Evolutionary conservation across 2,888 invertebrate genomes (phyloP).

Genomic region (Tachina fera): DNA sequence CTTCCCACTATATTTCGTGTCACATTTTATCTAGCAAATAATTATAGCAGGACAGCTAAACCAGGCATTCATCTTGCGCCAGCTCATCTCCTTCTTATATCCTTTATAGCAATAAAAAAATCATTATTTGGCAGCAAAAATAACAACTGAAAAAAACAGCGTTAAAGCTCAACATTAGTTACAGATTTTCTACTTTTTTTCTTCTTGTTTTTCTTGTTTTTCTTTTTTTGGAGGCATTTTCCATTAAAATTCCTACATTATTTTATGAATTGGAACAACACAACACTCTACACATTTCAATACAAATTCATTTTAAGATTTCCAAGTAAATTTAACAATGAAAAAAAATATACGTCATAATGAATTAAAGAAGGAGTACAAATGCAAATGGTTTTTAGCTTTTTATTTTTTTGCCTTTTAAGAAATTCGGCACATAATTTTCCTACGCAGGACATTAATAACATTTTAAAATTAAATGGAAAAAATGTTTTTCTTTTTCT

Average conservation of each 20-base stretch:
- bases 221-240: constrained; percentile 77
- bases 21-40: constrained; percentile 23
- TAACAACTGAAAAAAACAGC: constrained; percentile 22
- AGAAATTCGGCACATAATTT: constrained; percentile 54
- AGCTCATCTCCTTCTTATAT: constrained; percentile 54
- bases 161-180: constrained; percentile 72
- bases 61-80: constrained; percentile 39
- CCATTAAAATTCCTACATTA: constrained; percentile 81
- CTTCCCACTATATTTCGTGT: background rate
- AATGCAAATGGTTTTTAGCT: constrained; percentile 80
- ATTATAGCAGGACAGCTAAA: constrained; percentile 24
- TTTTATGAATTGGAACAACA: constrained; percentile 66
- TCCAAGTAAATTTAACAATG: constrained; percentile 16
- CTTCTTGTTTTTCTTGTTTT: constrained; percentile 72
- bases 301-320: constrained; percentile 22
- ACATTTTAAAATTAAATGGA: constrained; percentile 27
- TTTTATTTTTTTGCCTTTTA: constrained; percentile 74
- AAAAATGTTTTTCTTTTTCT: constrained; percentile 18
- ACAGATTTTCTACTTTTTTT: constrained; percentile 62
- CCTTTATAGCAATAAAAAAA: constrained; percentile 40
- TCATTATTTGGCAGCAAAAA: constrained; percentile 53
- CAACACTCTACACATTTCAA: constrained; percentile 55
- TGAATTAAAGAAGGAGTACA: constrained; percentile 78
- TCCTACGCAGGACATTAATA: constrained; percentile 44
- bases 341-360: constrained; percentile 73